phyloP scores from a whole-genome alignment of 2,797 vertebrate species.

The Pangasius sanitwongsei region DNA sequence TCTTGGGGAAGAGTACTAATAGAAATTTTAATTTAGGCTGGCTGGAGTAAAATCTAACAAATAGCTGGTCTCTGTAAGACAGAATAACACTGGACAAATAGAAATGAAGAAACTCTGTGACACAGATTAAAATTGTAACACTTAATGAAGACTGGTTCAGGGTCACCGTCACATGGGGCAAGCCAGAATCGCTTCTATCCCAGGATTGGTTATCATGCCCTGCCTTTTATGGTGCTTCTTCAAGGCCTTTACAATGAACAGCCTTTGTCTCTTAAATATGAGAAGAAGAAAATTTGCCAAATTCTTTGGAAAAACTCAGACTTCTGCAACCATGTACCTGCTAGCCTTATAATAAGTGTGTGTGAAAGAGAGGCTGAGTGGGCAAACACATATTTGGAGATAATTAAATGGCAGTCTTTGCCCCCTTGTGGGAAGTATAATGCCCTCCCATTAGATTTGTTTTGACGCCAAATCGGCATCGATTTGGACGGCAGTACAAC shows the following conservation, averaged over 20 bases:
- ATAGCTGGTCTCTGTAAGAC: background rate
- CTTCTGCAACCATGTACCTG: background rate
- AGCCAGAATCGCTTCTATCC: background rate
- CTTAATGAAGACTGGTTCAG: background rate
- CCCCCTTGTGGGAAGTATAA: conserved; percentile 8
- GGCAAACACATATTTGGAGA: conserved; percentile 11
- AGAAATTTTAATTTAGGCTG: background rate
- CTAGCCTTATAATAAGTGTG: background rate
- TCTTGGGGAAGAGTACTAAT: background rate
- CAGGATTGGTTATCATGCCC: background rate
- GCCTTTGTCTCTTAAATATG: background rate
- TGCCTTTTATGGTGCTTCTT: background rate
- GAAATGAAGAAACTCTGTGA: background rate
- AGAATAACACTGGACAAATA: background rate
- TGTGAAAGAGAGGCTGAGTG: background rate
- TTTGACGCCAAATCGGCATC: conserved; percentile 15
- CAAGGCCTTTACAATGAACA: background rate
- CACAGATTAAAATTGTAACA: background rate
- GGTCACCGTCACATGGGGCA: background rate
- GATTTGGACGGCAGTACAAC: conserved; percentile 21
- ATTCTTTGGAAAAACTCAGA: background rate
- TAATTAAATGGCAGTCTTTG: conserved; percentile 26
- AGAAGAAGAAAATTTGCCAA: background rate
- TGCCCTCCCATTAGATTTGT: conserved; percentile 12
- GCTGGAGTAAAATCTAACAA: background rate